Evolutionary conservation across 2,113 vertebrate genomes (phyloP).

Genomic region (Anoplopoma fimbria): DNA sequence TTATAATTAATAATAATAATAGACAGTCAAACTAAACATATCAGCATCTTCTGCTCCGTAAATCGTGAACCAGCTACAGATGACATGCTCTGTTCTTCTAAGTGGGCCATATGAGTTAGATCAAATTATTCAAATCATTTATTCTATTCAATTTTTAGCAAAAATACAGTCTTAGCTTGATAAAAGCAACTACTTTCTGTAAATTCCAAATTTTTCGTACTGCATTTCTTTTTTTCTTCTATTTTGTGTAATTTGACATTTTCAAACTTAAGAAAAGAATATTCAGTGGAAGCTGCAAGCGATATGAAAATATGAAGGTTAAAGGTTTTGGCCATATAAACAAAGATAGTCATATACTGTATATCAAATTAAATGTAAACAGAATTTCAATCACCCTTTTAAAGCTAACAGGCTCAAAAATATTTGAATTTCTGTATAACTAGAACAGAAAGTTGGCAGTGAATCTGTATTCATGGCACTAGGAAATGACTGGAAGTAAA

Average conservation of each 20-base stretch:
- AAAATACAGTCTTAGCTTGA: neutral
- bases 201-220: neutral
- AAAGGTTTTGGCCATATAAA: neutral
- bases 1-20: no score
- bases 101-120: neutral
- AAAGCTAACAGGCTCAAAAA: neutral
- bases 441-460: neutral
- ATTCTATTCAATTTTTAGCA: constrained; percentile 1
- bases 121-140: neutral
- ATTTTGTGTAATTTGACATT: neutral
- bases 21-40: constrained; percentile 55
- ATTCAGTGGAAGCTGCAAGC: neutral
- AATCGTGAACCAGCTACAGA: constrained; percentile 40
- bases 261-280: neutral
- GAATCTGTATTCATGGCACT: constrained; percentile 10
- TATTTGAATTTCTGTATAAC: neutral
- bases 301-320: neutral
- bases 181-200: neutral
- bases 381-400: neutral
- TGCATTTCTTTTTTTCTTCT: neutral
- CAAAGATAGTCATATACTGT: neutral
- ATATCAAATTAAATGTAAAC: neutral
- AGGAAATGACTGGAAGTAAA: constrained; percentile 35
- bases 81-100: constrained; percentile 51
- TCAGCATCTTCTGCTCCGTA: constrained; percentile 30